phyloP scores from a whole-genome alignment of 2,113 vertebrate genomes.

The Clupea harengus region DNA sequence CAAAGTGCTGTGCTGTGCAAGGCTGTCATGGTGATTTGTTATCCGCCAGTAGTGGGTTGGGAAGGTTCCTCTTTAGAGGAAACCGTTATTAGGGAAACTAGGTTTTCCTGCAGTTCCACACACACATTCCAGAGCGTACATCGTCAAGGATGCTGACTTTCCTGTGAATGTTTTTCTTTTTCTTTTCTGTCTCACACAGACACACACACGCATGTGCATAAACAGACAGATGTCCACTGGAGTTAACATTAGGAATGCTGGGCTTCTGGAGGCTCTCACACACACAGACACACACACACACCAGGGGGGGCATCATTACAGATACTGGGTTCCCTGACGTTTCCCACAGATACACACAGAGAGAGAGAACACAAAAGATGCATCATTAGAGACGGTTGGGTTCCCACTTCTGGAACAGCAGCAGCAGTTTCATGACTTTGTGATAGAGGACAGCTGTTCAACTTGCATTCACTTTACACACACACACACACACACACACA shows the following conservation, averaged over 20 bases:
- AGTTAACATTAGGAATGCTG: background rate
- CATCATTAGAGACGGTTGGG: background rate
- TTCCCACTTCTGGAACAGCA: background rate
- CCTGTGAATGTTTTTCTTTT: background rate
- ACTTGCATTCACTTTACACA: conserved; percentile 40
- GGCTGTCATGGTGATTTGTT: background rate
- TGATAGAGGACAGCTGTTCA: conserved; percentile 59
- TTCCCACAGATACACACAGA: background rate
- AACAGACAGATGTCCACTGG: background rate
- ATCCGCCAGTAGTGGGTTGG: background rate
- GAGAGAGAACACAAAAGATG: background rate
- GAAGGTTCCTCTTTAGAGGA: background rate
- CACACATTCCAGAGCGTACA: background rate
- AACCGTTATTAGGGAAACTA: background rate
- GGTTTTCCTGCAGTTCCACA: background rate
- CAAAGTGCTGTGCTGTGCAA: background rate
- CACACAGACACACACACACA: background rate
- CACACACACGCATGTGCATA: background rate
- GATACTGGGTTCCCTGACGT: background rate
- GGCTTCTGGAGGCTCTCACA: background rate
- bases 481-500: conserved; percentile 18
- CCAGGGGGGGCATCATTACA: background rate
- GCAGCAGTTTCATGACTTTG: conserved; percentile 33
- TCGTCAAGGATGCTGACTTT: conserved; percentile 1
- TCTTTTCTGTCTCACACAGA: background rate